Percentiles rank a stretch among this genome's conserved stretches.
These are phyloP conservation scores for Lithosia quadra DNA, from an alignment of 2,888 invertebrate species.

Conservation along the genomic window DNA sequence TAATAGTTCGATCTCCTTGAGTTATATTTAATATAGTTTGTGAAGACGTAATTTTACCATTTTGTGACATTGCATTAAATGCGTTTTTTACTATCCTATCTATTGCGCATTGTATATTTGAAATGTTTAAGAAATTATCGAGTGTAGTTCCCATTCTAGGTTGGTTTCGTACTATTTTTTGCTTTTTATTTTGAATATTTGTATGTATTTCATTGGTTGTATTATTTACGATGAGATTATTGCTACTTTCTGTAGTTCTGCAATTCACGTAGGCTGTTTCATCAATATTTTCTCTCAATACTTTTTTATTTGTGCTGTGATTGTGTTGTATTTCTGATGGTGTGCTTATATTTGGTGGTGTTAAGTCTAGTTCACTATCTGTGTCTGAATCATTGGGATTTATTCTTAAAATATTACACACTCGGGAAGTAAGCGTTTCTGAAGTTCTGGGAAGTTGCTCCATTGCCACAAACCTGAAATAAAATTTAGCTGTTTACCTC, in stretches of 20 bases:
- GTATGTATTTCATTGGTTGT: too few relatives aligned
- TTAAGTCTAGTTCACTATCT: slow-evolving; percentile 5
- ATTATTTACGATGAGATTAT: too few relatives aligned
- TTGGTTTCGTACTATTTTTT: neutral
- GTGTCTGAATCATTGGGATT: neutral
- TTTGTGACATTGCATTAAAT: neutral
- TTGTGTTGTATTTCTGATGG: neutral
- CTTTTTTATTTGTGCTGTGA: neutral
- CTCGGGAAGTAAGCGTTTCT: neutral
- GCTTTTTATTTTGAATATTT: neutral
- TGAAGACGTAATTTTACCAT: neutral
- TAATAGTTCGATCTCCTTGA: neutral
- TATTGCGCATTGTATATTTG: neutral
- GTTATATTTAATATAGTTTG: slow-evolving; percentile 1
- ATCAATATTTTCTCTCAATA: neutral
- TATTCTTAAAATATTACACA: neutral
- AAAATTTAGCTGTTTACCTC: neutral
- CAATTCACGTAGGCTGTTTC: neutral
- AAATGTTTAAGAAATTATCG: neutral
- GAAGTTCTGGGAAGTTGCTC: neutral
- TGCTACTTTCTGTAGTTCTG: neutral
- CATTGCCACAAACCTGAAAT: slow-evolving; percentile 11
- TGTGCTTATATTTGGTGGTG: neutral
- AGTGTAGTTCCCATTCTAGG: neutral
- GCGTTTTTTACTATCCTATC: slow-evolving; percentile 2